Evolutionary conservation across 2,113 vertebrate genomes (phyloP).

Genomic region (Crotalus helleri): DNA sequence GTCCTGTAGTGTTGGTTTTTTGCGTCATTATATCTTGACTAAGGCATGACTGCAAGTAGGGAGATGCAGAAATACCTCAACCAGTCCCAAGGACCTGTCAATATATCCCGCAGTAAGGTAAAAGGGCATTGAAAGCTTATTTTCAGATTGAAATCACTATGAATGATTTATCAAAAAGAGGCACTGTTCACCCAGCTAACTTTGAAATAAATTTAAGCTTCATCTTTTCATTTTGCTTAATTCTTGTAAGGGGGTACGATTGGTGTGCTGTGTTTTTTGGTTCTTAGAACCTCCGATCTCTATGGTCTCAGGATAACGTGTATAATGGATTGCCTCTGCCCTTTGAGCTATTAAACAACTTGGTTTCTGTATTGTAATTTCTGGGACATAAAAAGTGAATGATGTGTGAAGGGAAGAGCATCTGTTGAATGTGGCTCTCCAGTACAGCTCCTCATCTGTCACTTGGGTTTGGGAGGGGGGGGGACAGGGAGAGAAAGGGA

Average conservation of each 20-base stretch:
- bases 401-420: neutral
- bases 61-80: slow-evolving; percentile 15
- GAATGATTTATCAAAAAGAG: slow-evolving; percentile 46
- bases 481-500: neutral
- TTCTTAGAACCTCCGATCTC: neutral
- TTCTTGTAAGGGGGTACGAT: neutral
- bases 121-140: neutral
- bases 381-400: neutral
- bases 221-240: neutral
- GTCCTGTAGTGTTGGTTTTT: neutral
- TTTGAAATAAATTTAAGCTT: slow-evolving; percentile 64
- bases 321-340: too few relatives aligned
- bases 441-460: neutral
- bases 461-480: neutral
- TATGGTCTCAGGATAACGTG: neutral
- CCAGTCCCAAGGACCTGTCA: neutral
- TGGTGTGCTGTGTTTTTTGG: neutral
- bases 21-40: neutral
- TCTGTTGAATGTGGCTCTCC: neutral
- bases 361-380: neutral
- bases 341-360: neutral
- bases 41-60: neutral
- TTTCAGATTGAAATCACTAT: slow-evolving; percentile 55
- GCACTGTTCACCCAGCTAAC: slow-evolving; percentile 31
- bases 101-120: neutral